Percentiles rank a stretch among this genome's conserved stretches.
Evolutionary conservation across 2,113 vertebrate species (phyloP).

Genomic region (Rhinoptilus africanus): DNA sequence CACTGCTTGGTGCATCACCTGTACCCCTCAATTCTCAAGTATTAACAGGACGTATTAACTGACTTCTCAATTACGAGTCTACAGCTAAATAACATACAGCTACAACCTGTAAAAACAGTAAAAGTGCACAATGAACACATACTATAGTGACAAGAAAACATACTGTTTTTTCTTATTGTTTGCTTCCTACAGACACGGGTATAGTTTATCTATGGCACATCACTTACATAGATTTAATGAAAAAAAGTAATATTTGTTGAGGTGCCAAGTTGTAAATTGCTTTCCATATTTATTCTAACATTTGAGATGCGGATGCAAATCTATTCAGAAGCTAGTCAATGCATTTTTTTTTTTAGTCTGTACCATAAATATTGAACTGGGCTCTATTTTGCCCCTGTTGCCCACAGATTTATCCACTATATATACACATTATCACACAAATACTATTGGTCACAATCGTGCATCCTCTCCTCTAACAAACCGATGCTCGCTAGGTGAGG

Average conservation of each 20-base stretch:
- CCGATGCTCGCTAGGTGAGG: rapidly evolving
- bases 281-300: neutral
- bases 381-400: neutral
- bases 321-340: neutral
- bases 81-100: neutral
- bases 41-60: neutral
- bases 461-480: neutral
- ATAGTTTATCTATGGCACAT: neutral
- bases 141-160: rapidly evolving
- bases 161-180: neutral
- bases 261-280: neutral
- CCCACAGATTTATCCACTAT: neutral
- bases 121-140: neutral
- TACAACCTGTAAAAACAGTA: neutral
- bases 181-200: neutral
- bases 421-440: neutral
- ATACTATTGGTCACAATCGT: rapidly evolving
- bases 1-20: neutral
- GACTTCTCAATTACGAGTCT: neutral
- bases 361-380: neutral
- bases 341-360: neutral
- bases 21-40: neutral
- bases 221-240: neutral
- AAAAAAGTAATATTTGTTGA: neutral
- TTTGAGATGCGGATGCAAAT: neutral